A percentile compares a stretch with the other conserved stretches of the same genome.
These are phyloP conservation scores for Drosophila basisetae DNA, from an alignment of 2,888 invertebrate species.

Conservation along the genomic window DNA sequence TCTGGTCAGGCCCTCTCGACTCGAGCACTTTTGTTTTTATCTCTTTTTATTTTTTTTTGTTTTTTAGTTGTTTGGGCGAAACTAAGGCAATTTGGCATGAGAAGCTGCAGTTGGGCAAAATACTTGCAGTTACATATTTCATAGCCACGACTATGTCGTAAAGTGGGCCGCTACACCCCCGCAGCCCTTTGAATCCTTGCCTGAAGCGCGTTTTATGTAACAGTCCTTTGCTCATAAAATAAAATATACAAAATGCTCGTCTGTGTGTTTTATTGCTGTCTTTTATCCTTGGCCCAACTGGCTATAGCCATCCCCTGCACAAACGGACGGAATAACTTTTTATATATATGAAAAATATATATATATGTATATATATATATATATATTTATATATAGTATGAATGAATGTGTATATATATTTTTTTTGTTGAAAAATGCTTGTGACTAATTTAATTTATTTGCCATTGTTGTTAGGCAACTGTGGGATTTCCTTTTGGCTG, in stretches of 20 bases:
- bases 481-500: constrained; percentile 70
- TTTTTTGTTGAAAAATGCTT: constrained; percentile 74
- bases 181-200: constrained; percentile 55
- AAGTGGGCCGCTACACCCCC: constrained; percentile 42
- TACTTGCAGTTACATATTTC: constrained; percentile 41
- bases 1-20: background rate
- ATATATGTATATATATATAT: constrained; percentile 16
- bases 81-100: constrained; percentile 61
- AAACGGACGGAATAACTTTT: constrained; percentile 21
- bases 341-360: constrained; percentile 44
- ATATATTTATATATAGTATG: background rate
- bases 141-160: constrained; percentile 52
- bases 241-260: constrained; percentile 64
- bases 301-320: constrained; percentile 10
- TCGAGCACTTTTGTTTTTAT: constrained; percentile 18
- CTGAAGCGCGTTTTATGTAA: constrained; percentile 70
- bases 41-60: constrained; percentile 5
- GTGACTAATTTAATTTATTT: constrained; percentile 80
- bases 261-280: constrained; percentile 59
- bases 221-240: constrained; percentile 63
- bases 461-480: constrained; percentile 73
- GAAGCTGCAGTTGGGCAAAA: constrained; percentile 41
- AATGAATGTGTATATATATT: constrained; percentile 11
- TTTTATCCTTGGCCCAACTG: constrained; percentile 64
- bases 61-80: constrained; percentile 19